Percentiles rank a stretch among this genome's conserved stretches.
Evolutionary conservation across 23 tunicate species (phyloP).

Genomic region (Oikopleura albicans): DNA sequence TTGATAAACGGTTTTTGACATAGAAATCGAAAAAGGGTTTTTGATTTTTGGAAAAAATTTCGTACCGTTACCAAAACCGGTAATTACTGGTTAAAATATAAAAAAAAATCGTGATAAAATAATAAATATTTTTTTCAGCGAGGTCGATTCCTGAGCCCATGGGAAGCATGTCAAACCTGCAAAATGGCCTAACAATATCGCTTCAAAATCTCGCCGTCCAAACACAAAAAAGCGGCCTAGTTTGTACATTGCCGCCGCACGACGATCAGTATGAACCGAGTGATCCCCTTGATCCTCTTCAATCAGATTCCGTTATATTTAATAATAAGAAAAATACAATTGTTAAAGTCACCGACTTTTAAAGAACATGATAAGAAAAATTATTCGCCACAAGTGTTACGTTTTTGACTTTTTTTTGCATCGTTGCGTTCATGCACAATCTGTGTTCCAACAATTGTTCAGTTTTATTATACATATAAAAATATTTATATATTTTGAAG

Average conservation of each 20-base stretch:
- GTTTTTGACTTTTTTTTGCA: too few relatives aligned
- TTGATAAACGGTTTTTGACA: too few relatives aligned
- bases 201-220: constrained; percentile 12
- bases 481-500: too few relatives aligned
- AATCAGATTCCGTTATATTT: not conserved
- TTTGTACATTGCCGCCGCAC: not conserved
- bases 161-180: not conserved
- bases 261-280: not conserved
- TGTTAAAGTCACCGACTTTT: not conserved
- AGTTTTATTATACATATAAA: too few relatives aligned
- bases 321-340: not conserved
- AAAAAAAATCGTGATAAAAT: not conserved
- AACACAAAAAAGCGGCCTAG: constrained; percentile 11
- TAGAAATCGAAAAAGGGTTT: too few relatives aligned
- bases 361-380: too few relatives aligned
- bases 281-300: not conserved
- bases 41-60: too few relatives aligned
- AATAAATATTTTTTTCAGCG: not conserved
- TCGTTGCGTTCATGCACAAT: too few relatives aligned
- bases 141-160: too few relatives aligned
- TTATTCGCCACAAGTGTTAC: too few relatives aligned
- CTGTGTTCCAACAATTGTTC: too few relatives aligned
- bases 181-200: not conserved
- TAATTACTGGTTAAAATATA: not conserved
- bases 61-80: too few relatives aligned